A percentile compares a stretch with the other conserved stretches of the same genome.
Evolutionary conservation across 2,888 invertebrate genomes (phyloP).

Genomic region (Synergus gifuensis): DNA sequence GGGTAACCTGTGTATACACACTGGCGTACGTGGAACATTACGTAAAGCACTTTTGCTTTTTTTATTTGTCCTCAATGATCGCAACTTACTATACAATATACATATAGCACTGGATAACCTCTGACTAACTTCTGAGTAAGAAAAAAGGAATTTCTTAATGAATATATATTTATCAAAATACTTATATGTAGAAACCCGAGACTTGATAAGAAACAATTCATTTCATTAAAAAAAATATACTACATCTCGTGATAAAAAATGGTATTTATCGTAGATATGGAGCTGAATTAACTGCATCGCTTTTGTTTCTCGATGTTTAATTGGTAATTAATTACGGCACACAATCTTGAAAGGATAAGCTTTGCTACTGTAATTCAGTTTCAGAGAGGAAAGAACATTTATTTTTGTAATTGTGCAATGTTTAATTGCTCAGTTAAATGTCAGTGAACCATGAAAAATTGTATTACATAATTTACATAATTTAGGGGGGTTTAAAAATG

Average conservation of each 20-base stretch:
- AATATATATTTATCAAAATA: slow-evolving; percentile 30
- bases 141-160: slow-evolving; percentile 38
- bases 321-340: neutral
- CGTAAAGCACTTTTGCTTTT: slow-evolving; percentile 7
- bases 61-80: slow-evolving; percentile 38
- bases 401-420: neutral
- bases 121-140: slow-evolving; percentile 30
- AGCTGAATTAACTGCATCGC: neutral
- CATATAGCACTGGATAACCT: slow-evolving; percentile 30
- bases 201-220: neutral
- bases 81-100: neutral
- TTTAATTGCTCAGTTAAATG: no score
- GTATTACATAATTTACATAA: neutral
- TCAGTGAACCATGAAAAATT: no score
- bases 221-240: no score
- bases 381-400: neutral
- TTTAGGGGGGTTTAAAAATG: neutral
- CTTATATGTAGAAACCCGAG: slow-evolving; percentile 7
- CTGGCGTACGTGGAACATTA: neutral
- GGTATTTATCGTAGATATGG: neutral
- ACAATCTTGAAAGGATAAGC: no score
- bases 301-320: neutral
- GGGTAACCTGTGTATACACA: neutral
- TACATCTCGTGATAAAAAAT: no score
- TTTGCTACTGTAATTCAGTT: no score